Conservation (phyloP, 2,113 vertebrate genomes). For the Psilopogon haemacephalus region DNA sequence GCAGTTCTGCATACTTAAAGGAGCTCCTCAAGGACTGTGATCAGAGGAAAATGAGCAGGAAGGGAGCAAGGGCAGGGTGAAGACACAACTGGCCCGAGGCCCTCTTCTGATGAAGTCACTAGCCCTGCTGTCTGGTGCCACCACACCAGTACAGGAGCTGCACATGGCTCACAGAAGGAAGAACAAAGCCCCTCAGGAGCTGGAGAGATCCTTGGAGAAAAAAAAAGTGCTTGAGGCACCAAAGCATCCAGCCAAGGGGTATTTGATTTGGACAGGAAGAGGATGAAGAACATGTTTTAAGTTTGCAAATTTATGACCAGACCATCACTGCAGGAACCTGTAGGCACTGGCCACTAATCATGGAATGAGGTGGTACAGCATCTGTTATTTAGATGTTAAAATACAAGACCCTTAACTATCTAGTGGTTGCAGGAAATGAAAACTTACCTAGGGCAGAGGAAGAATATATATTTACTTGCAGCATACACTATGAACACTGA, state of each 20-base stretch:
- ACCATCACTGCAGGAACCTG: rapidly evolving
- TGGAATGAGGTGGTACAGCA: background rate
- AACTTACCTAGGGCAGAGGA: background rate
- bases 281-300: background rate
- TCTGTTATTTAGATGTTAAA: background rate
- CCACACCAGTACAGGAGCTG: background rate
- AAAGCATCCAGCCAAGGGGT: background rate
- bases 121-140: background rate
- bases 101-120: background rate
- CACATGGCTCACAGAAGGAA: background rate
- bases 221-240: background rate
- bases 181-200: background rate
- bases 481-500: background rate
- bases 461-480: background rate
- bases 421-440: background rate
- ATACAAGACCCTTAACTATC: background rate
- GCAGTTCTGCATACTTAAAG: rapidly evolving
- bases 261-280: background rate
- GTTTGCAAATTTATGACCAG: background rate
- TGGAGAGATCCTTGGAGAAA: background rate
- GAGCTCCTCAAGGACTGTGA: background rate
- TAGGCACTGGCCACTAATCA: background rate
- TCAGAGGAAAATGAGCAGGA: background rate
- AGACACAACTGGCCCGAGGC: rapidly evolving
- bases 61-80: background rate